phyloP scores from a whole-genome alignment of 53 echinoderm and acorn worm species.

The Luidia sarsii region DNA sequence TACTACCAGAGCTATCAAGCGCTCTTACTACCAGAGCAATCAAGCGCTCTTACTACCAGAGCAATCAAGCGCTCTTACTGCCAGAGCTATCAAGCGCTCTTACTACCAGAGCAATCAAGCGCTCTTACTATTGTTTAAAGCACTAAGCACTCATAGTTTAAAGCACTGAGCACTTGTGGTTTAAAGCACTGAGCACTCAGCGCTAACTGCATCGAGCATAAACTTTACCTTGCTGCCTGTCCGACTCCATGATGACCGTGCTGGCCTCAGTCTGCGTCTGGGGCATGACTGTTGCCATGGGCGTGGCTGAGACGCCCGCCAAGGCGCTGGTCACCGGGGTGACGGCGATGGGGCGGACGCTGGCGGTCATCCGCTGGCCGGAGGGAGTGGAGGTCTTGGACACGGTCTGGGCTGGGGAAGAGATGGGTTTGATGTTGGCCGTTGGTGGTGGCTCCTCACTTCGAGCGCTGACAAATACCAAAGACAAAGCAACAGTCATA shows the following conservation, averaged over 20 bases:
- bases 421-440: slow-evolving; percentile 96
- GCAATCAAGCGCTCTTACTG: too few relatives aligned
- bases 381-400: slow-evolving; percentile 72
- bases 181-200: too few relatives aligned
- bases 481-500: not conserved
- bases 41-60: too few relatives aligned
- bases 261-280: slow-evolving; percentile 69
- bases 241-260: slow-evolving; percentile 53
- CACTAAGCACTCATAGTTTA: too few relatives aligned
- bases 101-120: too few relatives aligned
- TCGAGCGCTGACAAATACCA: slow-evolving; percentile 50
- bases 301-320: slow-evolving; percentile 72
- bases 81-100: too few relatives aligned
- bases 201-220: not conserved
- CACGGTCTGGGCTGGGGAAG: slow-evolving; percentile 82
- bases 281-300: slow-evolving; percentile 99
- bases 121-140: too few relatives aligned
- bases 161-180: too few relatives aligned
- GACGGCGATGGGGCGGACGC: slow-evolving; percentile 94
- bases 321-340: slow-evolving; percentile 77
- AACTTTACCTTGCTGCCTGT: slow-evolving; percentile 60
- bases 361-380: slow-evolving; percentile 77
- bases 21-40: too few relatives aligned
- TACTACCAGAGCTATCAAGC: too few relatives aligned
- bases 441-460: slow-evolving; percentile 97